These are phyloP conservation scores for Drosophila paracracens DNA, from an alignment of 2,888 invertebrate species.

Conservation along the genomic window DNA sequence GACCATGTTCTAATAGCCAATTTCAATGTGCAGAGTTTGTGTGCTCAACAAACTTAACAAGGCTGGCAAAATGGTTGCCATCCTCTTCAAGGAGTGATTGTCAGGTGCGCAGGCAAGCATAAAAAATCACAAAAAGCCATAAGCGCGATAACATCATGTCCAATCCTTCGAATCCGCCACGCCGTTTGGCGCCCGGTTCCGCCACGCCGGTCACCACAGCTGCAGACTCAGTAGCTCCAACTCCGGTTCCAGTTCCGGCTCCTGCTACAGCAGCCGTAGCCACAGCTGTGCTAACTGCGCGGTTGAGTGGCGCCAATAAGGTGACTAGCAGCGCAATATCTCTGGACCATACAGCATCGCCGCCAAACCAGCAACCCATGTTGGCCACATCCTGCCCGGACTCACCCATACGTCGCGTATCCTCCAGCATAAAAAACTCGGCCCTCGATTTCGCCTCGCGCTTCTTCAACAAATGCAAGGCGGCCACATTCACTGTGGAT, in stretches of 20 bases:
- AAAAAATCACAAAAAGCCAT: constrained; percentile 14
- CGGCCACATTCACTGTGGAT: constrained; percentile 94
- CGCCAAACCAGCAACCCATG: constrained; percentile 17
- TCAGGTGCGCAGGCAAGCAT: constrained; percentile 32
- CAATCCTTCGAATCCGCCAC: constrained; percentile 62
- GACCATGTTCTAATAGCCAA: constrained; percentile 40
- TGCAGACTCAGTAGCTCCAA: constrained; percentile 5
- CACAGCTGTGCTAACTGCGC: constrained; percentile 65
- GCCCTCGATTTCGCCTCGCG: constrained; percentile 85
- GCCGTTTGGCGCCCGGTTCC: constrained; percentile 75
- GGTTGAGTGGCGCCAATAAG: constrained; percentile 54
- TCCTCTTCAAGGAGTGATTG: constrained; percentile 33
- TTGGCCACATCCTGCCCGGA: constrained; percentile 81
- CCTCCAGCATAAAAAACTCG: constrained; percentile 82
- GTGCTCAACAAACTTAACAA: constrained; percentile 22
- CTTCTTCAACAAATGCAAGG: constrained; percentile 93
- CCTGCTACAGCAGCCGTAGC: constrained; percentile 30
- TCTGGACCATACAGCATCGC: constrained; percentile 38
- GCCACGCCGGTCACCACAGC: constrained; percentile 67
- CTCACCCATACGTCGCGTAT: constrained; percentile 83
- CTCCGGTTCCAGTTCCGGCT: neutral
- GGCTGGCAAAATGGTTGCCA: constrained; percentile 35
- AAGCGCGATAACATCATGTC: constrained; percentile 69
- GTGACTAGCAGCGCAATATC: constrained; percentile 54
- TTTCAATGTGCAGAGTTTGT: constrained; percentile 34